Evolutionary conservation across 1,140 invertebrate species (phyloP), one percentile per base, ranked within the genome.

Genomic region (Cyclargus thomasi): DNA sequence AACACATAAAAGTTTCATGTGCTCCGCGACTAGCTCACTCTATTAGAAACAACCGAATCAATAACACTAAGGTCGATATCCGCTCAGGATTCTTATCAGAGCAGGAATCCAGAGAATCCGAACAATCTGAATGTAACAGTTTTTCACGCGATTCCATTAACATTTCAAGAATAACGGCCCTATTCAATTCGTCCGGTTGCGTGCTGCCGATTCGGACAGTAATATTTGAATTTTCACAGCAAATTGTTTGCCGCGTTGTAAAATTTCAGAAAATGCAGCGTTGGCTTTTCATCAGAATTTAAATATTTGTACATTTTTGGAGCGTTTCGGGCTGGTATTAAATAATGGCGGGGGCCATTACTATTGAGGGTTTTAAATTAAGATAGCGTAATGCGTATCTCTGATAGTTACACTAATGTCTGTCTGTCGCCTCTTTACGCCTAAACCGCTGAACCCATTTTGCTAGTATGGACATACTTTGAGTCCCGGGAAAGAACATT

Each of bases 211-310:
- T 47, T 47, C 14, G 39, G 39, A 47, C 39, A 47, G 39, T 47
- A 47, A 20, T 59, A 59, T 59, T 59, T 20, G 55, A 59, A 59
- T 59, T 59, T 59, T 21, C 55, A 20, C 55, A 17, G 55, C 55
- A 59, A 59, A 22, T 59, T 20, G 55, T 59, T 59, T 21, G 17
- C 55, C 18, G 55, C 17, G 55, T 59, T 59, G 55, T 59, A 59
- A 59, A 59, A 59, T 59, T 59, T 59, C 18, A 59, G 20, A 59
- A 59, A 59, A 18, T 59, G 55, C 55, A 59, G 10, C 20, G 55
- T 59, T 59, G 55, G 18, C 10, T 20, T 59, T 20, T 4, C 17
- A 59, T 59, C 55, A 18, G 18, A 6, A 55, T 55, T 55, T 55
- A 20, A 55, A 55, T 55, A 55, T 18, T 55, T 18, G 18, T 18